A percentile compares a stretch with the other conserved stretches of the same genome.
Conservation (phyloP, 1,140 invertebrate species). For the Drosophila azteca region DNA sequence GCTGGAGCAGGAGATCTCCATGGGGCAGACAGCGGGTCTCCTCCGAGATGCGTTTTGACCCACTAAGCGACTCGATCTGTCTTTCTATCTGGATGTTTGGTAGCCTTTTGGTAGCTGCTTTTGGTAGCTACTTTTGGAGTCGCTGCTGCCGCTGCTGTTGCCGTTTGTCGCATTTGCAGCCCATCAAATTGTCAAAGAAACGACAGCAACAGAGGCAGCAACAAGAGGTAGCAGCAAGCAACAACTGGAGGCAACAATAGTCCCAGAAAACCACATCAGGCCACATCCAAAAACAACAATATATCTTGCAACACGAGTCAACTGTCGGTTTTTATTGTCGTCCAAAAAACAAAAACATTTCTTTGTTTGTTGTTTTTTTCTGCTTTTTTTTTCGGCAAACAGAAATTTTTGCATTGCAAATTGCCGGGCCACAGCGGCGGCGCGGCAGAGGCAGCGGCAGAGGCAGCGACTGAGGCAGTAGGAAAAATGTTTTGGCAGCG, state of each 20-base stretch:
- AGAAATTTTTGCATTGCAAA: slow-evolving; percentile 76
- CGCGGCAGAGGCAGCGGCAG: slow-evolving; percentile 46
- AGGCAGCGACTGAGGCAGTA: slow-evolving; percentile 57
- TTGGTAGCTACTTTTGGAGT: slow-evolving; percentile 5
- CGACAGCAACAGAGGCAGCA: too few species aligned
- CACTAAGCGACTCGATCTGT: slow-evolving; percentile 37
- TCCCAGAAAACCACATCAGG: slow-evolving; percentile 43
- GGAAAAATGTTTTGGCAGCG: slow-evolving; percentile 65
- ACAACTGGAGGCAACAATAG: slow-evolving; percentile 19
- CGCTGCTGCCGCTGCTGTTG: too few species aligned
- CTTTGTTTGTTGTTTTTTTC: slow-evolving; percentile 81
- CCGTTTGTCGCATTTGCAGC: slow-evolving; percentile 34
- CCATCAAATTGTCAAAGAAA: slow-evolving; percentile 67
- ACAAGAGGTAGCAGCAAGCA: slow-evolving; percentile 6
- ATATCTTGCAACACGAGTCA: slow-evolving; percentile 82
- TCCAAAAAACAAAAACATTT: slow-evolving; percentile 70
- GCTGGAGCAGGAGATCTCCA: too few species aligned
- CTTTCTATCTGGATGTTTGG: neutral
- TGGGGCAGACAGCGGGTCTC: neutral
- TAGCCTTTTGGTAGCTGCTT: slow-evolving; percentile 11
- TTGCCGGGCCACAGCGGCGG: slow-evolving; percentile 53
- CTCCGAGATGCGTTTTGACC: slow-evolving; percentile 62
- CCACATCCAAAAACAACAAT: slow-evolving; percentile 50
- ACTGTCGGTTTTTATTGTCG: slow-evolving; percentile 82
- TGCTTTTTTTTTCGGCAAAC: slow-evolving; percentile 59